These are phyloP conservation scores for Phylloscopus trochiloides DNA, from an alignment of 2,113 vertebrate genomes.

Conservation along the genomic window DNA sequence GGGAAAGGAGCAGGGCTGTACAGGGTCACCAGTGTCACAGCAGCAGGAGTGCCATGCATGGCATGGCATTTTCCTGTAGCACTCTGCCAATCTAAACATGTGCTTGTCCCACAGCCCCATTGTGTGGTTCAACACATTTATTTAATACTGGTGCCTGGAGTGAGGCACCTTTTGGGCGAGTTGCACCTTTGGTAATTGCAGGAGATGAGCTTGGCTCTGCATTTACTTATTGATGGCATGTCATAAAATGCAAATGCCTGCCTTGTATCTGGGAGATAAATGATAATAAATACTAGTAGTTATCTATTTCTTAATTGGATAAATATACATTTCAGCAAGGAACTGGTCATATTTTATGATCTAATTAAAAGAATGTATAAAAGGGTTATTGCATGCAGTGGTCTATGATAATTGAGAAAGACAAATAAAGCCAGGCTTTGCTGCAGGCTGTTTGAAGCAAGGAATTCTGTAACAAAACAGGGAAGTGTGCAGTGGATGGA, in stretches of 20 bases:
- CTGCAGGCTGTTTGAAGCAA: not conserved
- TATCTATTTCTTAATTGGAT: constrained; percentile 26
- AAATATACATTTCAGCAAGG: not conserved
- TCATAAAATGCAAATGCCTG: not conserved
- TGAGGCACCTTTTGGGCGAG: not conserved
- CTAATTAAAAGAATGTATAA: constrained; percentile 25
- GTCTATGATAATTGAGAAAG: not conserved
- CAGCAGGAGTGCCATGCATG: not conserved
- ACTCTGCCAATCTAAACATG: not conserved
- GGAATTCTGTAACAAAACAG: not conserved
- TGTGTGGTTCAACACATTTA: not conserved
- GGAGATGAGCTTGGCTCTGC: not conserved
- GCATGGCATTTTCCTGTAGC: not conserved
- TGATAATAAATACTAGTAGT: not conserved
- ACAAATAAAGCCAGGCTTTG: not conserved
- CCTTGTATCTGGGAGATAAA: not conserved
- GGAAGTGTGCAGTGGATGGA: not conserved
- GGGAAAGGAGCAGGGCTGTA: not conserved
- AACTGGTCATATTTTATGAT: not conserved
- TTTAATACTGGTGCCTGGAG: not conserved
- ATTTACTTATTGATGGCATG: not conserved
- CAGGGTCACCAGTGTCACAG: not conserved
- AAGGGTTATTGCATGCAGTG: not conserved
- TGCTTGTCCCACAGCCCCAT: not conserved
- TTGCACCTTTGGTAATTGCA: not conserved